These are phyloP conservation scores for Cancer borealis DNA, from an alignment of 2,888 invertebrate genomes.

Conservation along the genomic window DNA sequence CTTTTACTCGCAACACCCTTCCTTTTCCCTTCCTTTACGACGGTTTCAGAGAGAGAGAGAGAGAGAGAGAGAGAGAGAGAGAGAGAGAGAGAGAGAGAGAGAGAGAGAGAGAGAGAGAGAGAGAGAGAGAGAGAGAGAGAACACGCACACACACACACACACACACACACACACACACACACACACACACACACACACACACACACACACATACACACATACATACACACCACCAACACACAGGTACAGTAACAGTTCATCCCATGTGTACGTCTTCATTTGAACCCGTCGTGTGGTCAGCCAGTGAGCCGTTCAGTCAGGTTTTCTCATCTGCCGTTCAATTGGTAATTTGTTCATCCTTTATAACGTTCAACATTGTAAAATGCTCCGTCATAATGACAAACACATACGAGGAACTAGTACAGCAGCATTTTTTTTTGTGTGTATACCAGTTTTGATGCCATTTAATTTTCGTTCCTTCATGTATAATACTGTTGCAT, in stretches of 20 bases:
- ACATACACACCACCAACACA: too few relatives aligned
- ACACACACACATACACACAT: background rate
- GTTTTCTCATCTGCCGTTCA: too few relatives aligned
- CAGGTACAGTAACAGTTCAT: too few relatives aligned
- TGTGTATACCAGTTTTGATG: background rate
- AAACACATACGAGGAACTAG: background rate
- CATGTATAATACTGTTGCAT: background rate
- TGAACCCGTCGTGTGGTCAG: too few relatives aligned
- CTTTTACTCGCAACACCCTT: too few relatives aligned
- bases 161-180: background rate
- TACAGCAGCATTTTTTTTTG: background rate
- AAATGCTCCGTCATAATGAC: too few relatives aligned
- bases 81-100: conserved; percentile 41
- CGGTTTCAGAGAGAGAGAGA: background rate
- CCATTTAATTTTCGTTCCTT: background rate
- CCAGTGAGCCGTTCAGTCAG: too few relatives aligned
- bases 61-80: background rate
- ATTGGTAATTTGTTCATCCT: too few relatives aligned
- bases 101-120: conserved; percentile 8
- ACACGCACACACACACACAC: conserved; percentile 48
- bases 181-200: conserved; percentile 1
- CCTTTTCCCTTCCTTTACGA: too few relatives aligned
- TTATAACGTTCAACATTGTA: too few relatives aligned
- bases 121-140: background rate
- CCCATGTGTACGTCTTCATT: too few relatives aligned